Evolutionary conservation across 2,888 invertebrate genomes (phyloP), one percentile per base, ranked within the genome.

Genomic region (Chloroclystis v-ata): DNA sequence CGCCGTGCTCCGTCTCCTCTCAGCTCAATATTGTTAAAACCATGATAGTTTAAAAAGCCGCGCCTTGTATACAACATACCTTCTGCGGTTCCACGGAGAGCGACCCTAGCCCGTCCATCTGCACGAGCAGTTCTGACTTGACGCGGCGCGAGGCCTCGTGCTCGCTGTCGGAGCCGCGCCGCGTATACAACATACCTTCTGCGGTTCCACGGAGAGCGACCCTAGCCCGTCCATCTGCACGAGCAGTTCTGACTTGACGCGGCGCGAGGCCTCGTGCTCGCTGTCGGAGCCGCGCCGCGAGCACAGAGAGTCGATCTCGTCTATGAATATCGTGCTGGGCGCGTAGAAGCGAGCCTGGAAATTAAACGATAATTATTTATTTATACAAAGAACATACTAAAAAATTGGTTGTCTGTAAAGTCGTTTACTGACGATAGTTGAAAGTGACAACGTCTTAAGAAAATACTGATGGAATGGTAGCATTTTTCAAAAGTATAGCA

Each of bases 151-250:
- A 97, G 4, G 99, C 98, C 84, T 99, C 99, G 78, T 99, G 99
- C 79, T 99, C 99, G 10, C 95, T 95, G 75, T 97, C 97, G 0
- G 96, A 95, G 45, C 99, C 99, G 75, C 98, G 91, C 56, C 96
- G 92, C 11, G 97, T 4, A 5, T 1, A 29, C 6, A 11, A 4
- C 6, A 16, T 37, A 49, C 49, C 49, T 49, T 49, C 28, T 42
- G 49, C 9, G 49, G 49, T 57, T 91, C 91, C 47, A 91, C 92
- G 63, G 85, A 89, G 57, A 90, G 90, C 1, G 92, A 93, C 45
- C 94, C 95, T 37, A 96, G 93, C 0, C 99, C 99, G 86, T 99
- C 99, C 98, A 99, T 99, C 89, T 99, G 99, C 60, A 98, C 97
- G 12, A 99, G 91, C 48, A 99, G 90, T 84, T 99, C 99, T 0